Evolutionary conservation across 30 jellyfish, hydroid and myxozoan genomes (phyloP), one percentile per base, ranked within the genome.

Genomic region (Mastigias papua): DNA sequence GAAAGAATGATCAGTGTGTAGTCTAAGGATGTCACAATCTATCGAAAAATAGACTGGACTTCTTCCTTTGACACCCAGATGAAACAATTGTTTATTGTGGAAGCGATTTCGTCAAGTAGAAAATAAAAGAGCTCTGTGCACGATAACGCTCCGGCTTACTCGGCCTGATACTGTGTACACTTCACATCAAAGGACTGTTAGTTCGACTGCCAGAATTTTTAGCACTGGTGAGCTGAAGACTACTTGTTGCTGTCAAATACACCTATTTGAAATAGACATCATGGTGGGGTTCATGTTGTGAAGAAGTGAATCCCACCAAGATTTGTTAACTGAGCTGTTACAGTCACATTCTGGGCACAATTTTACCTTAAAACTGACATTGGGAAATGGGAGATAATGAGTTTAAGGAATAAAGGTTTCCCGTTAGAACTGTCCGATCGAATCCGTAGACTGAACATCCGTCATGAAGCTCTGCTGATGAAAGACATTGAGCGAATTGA

Each of bases 371-470:
- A 17, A 57, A 17, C 30, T 17, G 30, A 23, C 30, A 10, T 19
- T 17, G 69, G 69, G 19, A 7, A 57, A 23, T 23, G 30, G 69
- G 5, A 17, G 42, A 23, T 2, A 8, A 62, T 80, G 81, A 80
- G 69, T 1, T 64, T 30, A 16, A 80, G 42, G 61, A 33, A 20
- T 8, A 80, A 80, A 35, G 90, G 35, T 29, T 63, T 63, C 31
- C 81, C 81, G 23, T 62, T 54, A 25, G 94, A 85, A 32, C 69
- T 85, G 28, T 85, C 94, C 5, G 94, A 85, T 49, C 48, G 94
- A 57, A 85, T 85, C 34, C 35, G 94, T 33, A 69, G 94, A 23
- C 30, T 85, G 78, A 85, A 85, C 51, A 85, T 85, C 11, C 69
- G 94, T 7, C 94, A 85, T 37, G 94, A 85, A 35, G 85, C 94